Percentiles rank a stretch among this genome's conserved stretches.
Evolutionary conservation across 1,140 invertebrate species (phyloP).

Genomic region (Brachionus calyciflorus): DNA sequence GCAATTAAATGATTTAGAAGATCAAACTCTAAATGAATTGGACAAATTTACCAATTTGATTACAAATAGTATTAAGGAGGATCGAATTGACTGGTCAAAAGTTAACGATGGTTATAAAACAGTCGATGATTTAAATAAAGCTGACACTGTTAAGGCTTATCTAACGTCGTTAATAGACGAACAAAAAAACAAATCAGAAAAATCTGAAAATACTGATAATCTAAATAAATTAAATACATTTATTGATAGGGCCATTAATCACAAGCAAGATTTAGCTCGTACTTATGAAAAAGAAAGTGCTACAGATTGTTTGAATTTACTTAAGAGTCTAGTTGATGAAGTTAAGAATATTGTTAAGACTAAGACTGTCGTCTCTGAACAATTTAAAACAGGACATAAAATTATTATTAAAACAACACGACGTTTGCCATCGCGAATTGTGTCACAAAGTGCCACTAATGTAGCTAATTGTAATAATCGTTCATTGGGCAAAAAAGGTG

Average conservation of each 20-base stretch:
- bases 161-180: no score
- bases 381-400: slow-evolving; percentile 22
- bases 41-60: slow-evolving; percentile 1
- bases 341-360: background rate
- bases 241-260: background rate
- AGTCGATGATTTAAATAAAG: no score
- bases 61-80: background rate
- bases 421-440: background rate
- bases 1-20: background rate
- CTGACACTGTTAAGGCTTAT: no score
- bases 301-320: background rate
- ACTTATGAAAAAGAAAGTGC: slow-evolving; percentile 16
- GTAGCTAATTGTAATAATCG: slow-evolving; percentile 14
- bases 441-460: slow-evolving; percentile 12
- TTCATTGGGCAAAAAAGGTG: background rate
- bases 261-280: background rate
- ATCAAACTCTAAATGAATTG: background rate
- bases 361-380: background rate
- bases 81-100: slow-evolving; percentile 7
- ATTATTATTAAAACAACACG: slow-evolving; percentile 39
- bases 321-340: background rate
- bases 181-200: no score
- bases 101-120: background rate
- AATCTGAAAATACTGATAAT: no score
- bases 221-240: background rate